Conservation (phyloP, 2,888 invertebrate species). For the Blomia tropicalis region DNA sequence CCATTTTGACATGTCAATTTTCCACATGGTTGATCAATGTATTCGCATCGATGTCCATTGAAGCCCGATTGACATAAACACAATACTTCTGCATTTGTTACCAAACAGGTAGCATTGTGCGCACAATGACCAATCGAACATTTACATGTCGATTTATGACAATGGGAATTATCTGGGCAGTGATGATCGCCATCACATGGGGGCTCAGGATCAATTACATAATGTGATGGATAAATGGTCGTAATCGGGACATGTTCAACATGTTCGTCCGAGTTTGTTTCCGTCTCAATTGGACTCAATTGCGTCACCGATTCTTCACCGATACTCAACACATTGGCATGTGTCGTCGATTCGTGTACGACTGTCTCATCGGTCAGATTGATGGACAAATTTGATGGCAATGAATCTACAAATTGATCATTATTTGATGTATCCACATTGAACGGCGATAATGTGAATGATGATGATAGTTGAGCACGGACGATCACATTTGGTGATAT, state of each 20-base stretch:
- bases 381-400: neutral
- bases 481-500: neutral
- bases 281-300: neutral
- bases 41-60: constrained; percentile 9
- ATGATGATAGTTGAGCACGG: neutral
- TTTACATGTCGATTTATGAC: constrained; percentile 20
- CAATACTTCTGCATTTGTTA: neutral
- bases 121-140: neutral
- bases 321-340: too few relatives aligned
- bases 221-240: neutral
- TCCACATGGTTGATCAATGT: neutral
- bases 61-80: neutral
- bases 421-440: neutral
- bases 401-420: neutral
- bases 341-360: too few relatives aligned
- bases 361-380: neutral
- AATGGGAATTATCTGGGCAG: constrained; percentile 27
- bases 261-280: too few relatives aligned
- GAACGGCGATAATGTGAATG: neutral
- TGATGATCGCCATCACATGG: neutral
- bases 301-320: neutral
- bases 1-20: neutral
- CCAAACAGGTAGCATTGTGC: neutral
- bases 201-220: neutral
- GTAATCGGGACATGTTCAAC: too few relatives aligned